Percentiles rank a stretch among this genome's conserved stretches.
phyloP scores from a whole-genome alignment of 2,797 vertebrate genomes.

The Anisognathus igniventris region DNA sequence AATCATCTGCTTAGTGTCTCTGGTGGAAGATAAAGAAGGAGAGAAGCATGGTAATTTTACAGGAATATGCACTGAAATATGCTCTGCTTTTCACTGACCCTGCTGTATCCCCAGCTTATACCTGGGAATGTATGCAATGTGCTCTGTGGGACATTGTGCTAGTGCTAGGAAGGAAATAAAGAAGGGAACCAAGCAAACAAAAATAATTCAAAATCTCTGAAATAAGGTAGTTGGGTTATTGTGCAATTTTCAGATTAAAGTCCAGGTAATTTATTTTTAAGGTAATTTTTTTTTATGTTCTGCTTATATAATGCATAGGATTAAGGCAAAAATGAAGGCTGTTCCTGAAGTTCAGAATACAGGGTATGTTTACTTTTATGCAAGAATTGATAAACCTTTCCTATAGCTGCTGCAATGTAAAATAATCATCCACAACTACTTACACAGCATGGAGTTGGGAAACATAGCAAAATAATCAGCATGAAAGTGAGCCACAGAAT shows the following conservation, averaged over 20 bases:
- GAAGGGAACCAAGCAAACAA: background rate
- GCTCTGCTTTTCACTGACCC: background rate
- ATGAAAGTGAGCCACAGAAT: background rate
- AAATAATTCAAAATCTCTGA: background rate
- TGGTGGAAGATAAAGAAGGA: constrained; percentile 29
- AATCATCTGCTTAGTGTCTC: constrained; percentile 31
- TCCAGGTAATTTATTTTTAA: background rate
- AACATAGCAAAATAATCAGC: constrained; percentile 2
- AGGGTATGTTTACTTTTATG: background rate
- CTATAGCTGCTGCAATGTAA: background rate
- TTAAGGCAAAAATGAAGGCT: background rate
- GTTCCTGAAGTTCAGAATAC: background rate
- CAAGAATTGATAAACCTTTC: background rate
- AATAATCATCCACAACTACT: constrained; percentile 14
- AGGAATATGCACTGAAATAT: constrained; percentile 20
- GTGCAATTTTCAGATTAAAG: constrained; percentile 13
- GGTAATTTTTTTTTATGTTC: background rate
- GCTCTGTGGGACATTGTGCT: background rate
- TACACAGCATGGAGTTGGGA: background rate
- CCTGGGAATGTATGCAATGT: background rate
- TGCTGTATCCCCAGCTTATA: background rate
- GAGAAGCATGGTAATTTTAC: constrained; percentile 5
- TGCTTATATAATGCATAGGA: background rate
- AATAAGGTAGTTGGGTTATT: background rate
- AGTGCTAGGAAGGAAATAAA: background rate